A percentile compares a stretch with the other conserved stretches of the same genome.
phyloP scores from a whole-genome alignment of 2,888 invertebrate genomes.

The Vesta saturnalis region DNA sequence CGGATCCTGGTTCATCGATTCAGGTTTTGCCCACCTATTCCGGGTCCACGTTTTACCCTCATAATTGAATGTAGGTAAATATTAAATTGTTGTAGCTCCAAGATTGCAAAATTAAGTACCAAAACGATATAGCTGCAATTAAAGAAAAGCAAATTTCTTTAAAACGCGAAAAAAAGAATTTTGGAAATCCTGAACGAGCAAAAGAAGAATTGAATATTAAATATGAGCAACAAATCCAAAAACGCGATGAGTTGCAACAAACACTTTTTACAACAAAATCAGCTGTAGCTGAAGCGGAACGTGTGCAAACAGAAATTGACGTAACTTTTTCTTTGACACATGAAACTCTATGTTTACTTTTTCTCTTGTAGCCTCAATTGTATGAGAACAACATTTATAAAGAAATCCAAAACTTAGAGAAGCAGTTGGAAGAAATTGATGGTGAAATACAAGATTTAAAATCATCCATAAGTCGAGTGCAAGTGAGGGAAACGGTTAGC shows the following conservation, averaged over 20 bases:
- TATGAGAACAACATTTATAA: constrained; percentile 19
- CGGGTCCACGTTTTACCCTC: no score
- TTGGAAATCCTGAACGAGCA: constrained; percentile 36
- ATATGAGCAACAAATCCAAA: constrained; percentile 5
- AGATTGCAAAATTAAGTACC: background rate
- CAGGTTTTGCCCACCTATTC: no score
- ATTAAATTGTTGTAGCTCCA: background rate
- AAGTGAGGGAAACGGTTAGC: background rate
- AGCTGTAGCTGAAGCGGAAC: constrained; percentile 43
- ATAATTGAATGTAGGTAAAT: constrained; percentile 14
- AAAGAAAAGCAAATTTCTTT: background rate
- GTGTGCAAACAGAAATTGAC: constrained; percentile 40
- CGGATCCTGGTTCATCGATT: no score
- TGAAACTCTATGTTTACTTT: no score
- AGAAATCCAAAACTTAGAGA: constrained; percentile 21
- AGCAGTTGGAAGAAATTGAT: constrained; percentile 20
- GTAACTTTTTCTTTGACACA: no score
- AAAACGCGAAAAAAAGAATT: background rate
- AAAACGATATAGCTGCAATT: background rate
- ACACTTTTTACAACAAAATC: constrained; percentile 40
- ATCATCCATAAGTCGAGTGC: constrained; percentile 17
- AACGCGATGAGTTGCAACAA: constrained; percentile 33
- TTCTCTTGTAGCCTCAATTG: constrained; percentile 17
- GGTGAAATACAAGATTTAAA: constrained; percentile 24
- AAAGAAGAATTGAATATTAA: constrained; percentile 38